phyloP scores from a whole-genome alignment of 2,113 vertebrate species.

The Oxyruncus cristatus region DNA sequence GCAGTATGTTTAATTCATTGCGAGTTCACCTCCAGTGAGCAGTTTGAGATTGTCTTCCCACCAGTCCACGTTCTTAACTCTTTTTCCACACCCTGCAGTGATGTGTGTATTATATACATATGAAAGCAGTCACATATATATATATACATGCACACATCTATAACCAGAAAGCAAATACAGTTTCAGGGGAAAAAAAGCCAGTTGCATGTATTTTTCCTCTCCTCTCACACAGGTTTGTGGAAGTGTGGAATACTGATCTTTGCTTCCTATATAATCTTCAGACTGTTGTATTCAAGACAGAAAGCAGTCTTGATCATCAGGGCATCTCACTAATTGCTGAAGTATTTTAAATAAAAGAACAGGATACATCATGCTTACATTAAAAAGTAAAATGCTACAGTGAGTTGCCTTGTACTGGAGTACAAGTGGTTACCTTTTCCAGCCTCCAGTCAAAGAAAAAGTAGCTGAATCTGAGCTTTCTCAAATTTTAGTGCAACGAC shows the following conservation, averaged over 20 bases:
- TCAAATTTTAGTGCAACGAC: slow-evolving; percentile 36
- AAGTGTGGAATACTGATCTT: background rate
- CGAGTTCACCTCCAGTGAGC: background rate
- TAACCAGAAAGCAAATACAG: background rate
- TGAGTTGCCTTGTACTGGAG: slow-evolving; percentile 3
- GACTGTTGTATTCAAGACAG: slow-evolving; percentile 33
- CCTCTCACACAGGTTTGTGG: background rate
- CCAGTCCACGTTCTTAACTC: background rate
- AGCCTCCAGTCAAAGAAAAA: slow-evolving; percentile 36
- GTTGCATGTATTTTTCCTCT: slow-evolving; percentile 7
- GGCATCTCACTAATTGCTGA: background rate
- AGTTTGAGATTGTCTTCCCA: background rate
- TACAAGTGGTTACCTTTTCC: slow-evolving; percentile 48
- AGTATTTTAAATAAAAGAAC: slow-evolving; percentile 2
- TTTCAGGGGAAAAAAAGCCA: slow-evolving; percentile 2
- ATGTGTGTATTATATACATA: background rate
- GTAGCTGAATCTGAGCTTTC: slow-evolving; percentile 57
- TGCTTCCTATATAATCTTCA: slow-evolving; percentile 6
- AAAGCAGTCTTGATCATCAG: background rate
- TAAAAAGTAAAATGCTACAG: slow-evolving; percentile 18
- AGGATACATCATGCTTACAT: slow-evolving; percentile 10
- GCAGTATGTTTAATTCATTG: background rate
- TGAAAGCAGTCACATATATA: background rate
- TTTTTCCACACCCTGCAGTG: background rate
- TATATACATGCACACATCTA: background rate